These are phyloP conservation scores for Pteronura brasiliensis DNA, from an alignment of 2,113 vertebrate genomes.

Conservation along the genomic window DNA sequence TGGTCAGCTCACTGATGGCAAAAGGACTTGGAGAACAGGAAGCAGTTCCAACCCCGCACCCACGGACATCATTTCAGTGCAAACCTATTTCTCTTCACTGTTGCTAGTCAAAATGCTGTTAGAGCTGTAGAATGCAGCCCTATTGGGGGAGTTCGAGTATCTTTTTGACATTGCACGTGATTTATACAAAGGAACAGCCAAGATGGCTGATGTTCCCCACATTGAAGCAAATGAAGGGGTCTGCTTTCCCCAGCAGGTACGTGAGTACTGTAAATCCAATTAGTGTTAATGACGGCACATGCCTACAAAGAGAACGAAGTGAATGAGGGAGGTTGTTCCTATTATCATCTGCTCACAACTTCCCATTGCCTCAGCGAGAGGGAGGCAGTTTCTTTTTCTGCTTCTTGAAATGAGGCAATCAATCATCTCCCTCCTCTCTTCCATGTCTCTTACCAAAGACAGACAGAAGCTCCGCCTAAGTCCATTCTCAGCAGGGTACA, in stretches of 20 bases:
- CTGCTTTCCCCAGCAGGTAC: constrained; percentile 51
- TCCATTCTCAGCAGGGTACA: neutral
- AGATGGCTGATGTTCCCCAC: constrained; percentile 44
- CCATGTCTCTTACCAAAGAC: neutral
- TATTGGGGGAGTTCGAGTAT: neutral
- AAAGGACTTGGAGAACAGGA: neutral
- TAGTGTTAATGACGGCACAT: constrained; percentile 13
- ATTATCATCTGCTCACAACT: neutral
- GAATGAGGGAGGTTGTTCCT: constrained; percentile 20
- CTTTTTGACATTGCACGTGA: neutral
- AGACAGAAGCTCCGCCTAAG: neutral
- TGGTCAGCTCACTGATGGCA: neutral
- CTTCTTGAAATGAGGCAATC: constrained; percentile 7
- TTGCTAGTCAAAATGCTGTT: neutral
- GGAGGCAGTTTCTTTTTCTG: neutral
- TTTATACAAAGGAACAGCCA: constrained; percentile 17
- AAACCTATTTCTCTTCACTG: neutral
- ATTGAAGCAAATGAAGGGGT: constrained; percentile 35
- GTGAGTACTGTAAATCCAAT: constrained; percentile 56
- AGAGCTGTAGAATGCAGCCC: neutral
- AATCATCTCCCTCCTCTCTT: neutral
- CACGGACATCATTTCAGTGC: neutral
- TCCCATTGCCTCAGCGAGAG: neutral
- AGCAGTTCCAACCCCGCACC: neutral
- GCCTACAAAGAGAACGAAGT: neutral